These are phyloP conservation scores for Macquaria ambigua DNA, from an alignment of 2,113 vertebrate genomes.

Conservation along the genomic window DNA sequence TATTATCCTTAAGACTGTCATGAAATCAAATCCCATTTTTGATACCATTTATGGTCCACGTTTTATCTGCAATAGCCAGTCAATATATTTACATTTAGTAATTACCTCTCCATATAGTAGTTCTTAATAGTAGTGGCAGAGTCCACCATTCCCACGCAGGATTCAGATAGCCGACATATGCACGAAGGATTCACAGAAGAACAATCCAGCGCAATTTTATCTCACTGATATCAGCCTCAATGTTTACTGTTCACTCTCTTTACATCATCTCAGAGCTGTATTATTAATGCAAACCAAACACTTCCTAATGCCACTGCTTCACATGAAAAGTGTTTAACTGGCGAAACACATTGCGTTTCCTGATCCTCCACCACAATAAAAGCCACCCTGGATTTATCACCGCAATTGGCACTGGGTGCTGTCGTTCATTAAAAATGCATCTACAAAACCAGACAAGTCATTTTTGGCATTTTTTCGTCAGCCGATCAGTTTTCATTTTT, in stretches of 20 bases:
- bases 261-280: neutral
- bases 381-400: neutral
- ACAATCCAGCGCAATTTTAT: neutral
- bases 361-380: too few relatives aligned
- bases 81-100: neutral
- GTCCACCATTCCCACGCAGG: neutral
- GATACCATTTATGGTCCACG: neutral
- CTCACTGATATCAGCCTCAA: neutral
- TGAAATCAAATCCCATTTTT: neutral
- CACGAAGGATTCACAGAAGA: neutral
- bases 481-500: neutral
- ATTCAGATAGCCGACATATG: neutral
- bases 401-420: too few relatives aligned
- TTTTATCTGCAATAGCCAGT: neutral
- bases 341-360: neutral
- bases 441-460: neutral
- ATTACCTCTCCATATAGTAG: neutral
- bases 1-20: neutral
- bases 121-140: neutral
- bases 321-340: neutral
- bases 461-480: neutral
- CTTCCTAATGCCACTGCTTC: neutral
- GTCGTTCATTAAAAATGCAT: neutral
- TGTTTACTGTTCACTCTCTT: neutral
- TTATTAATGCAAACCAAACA: constrained; percentile 5